Percentiles rank a stretch among this genome's conserved stretches.
phyloP scores from a whole-genome alignment of 2,113 vertebrate genomes.

The Daphoenositta chrysoptera region DNA sequence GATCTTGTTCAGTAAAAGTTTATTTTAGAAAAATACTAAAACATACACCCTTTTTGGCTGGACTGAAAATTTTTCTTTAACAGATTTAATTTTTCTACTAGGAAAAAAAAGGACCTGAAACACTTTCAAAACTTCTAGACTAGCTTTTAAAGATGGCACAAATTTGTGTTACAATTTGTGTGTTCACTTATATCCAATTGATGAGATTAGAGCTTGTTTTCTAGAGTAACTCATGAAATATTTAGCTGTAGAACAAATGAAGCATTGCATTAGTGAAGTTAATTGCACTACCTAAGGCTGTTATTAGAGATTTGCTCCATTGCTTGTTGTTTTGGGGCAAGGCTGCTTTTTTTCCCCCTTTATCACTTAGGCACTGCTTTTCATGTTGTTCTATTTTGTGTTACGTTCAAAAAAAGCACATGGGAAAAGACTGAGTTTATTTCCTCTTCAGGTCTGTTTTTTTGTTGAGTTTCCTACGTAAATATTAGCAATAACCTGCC shows the following conservation, averaged over 20 bases:
- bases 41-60: not conserved
- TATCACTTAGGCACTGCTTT: constrained; percentile 5
- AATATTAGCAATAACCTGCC: not conserved
- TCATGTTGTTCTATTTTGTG: constrained; percentile 19
- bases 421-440: not conserved
- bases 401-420: not conserved
- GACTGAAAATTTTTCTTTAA: not conserved
- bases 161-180: not conserved
- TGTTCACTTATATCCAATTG: not conserved
- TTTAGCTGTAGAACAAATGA: not conserved
- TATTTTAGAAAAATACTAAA: not conserved
- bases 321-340: constrained; percentile 56
- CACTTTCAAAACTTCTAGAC: not conserved
- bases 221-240: not conserved
- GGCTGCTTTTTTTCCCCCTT: not conserved
- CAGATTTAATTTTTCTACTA: not conserved
- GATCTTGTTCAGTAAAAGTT: not conserved
- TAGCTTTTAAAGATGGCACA: not conserved
- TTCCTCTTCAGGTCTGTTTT: constrained; percentile 47
- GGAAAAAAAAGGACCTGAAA: not conserved
- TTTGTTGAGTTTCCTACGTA: not conserved
- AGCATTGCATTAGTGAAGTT: not conserved
- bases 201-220: not conserved
- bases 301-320: constrained; percentile 39
- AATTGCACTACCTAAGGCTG: not conserved